Conservation (phyloP, 2,888 invertebrate species). For the Eurois occulta region DNA sequence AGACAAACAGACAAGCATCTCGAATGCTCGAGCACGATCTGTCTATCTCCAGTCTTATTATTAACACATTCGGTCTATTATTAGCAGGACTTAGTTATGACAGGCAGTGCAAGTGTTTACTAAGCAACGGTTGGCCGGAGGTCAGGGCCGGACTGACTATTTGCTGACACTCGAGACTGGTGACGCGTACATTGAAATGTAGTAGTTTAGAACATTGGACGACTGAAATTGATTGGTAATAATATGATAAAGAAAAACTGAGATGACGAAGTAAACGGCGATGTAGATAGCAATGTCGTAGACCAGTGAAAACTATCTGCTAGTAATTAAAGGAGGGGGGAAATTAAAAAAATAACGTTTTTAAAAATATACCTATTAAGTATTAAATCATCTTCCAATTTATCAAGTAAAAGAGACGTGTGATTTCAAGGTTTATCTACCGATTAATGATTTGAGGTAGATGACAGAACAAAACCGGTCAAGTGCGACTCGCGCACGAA, state of each 20-base stretch:
- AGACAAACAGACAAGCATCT: conserved; percentile 11
- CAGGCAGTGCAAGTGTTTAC: conserved; percentile 25
- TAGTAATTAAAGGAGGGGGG: neutral
- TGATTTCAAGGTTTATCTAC: neutral
- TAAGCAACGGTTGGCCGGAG: conserved; percentile 12
- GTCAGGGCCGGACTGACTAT: conserved; percentile 34
- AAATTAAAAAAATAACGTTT: neutral
- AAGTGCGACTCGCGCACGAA: too few species aligned
- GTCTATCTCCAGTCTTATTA: conserved; percentile 7
- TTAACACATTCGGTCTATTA: conserved; percentile 14
- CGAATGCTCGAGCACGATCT: conserved; percentile 11
- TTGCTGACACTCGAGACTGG: conserved; percentile 28
- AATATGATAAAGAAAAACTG: neutral
- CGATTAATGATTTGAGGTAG: neutral
- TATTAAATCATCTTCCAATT: neutral
- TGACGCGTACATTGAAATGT: neutral
- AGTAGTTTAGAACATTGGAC: neutral
- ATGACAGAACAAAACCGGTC: neutral
- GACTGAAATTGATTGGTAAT: neutral
- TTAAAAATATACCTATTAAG: neutral
- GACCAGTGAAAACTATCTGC: too few species aligned
- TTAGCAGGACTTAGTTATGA: conserved; percentile 36
- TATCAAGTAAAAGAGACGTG: neutral
- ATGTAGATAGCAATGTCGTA: neutral
- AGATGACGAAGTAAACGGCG: neutral